phyloP scores from a whole-genome alignment of 2,113 vertebrate species.

The Anolis sagrei region DNA sequence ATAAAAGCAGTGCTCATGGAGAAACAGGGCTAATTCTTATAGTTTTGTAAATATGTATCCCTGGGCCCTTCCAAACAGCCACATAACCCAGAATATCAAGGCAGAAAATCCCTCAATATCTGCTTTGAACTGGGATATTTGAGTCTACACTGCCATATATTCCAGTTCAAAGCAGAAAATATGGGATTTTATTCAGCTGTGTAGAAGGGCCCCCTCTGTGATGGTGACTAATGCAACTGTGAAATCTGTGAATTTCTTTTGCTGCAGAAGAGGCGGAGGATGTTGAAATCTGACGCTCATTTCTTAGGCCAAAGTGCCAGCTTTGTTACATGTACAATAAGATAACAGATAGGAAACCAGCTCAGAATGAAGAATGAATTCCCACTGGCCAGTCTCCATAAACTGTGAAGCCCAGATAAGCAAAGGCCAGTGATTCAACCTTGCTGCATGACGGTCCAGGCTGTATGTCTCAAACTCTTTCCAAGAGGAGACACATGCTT shows the following conservation, averaged over 20 bases:
- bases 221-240: not conserved
- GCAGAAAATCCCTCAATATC: too few relatives aligned
- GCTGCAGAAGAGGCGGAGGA: slow-evolving; percentile 6
- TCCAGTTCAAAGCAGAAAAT: too few relatives aligned
- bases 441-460: slow-evolving; percentile 28
- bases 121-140: too few relatives aligned
- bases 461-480: slow-evolving; percentile 5
- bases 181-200: too few relatives aligned
- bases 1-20: not conserved
- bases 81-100: too few relatives aligned
- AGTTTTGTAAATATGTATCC: not conserved
- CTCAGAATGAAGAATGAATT: not conserved
- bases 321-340: not conserved
- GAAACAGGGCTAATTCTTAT: not conserved
- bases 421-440: slow-evolving; percentile 4
- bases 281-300: not conserved
- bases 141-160: too few relatives aligned
- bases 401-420: not conserved
- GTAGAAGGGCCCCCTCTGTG: too few relatives aligned
- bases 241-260: not conserved
- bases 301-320: not conserved
- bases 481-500: slow-evolving; percentile 23
- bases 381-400: not conserved
- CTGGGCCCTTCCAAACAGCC: too few relatives aligned
- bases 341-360: slow-evolving; percentile 12